Evolutionary conservation across 2,888 invertebrate species (phyloP), one percentile per base, ranked within the genome.

Genomic region (Listrodromus nycthemerus): DNA sequence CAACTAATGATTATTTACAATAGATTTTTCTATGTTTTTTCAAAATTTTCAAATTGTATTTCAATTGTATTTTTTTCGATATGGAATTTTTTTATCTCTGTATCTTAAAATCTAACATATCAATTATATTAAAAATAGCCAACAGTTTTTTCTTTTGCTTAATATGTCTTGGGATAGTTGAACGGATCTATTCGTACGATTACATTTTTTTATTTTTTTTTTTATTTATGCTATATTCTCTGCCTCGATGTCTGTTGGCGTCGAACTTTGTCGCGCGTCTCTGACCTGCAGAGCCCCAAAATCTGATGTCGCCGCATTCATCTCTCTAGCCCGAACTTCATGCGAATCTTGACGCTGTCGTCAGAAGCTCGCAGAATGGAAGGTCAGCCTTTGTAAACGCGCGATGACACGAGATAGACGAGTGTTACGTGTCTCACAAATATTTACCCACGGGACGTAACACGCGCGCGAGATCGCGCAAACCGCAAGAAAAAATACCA

Each of bases 391-490:
- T 37, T 65, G 65, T 65, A 19, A 37, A 65, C 37, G 10, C 65
- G 65, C 65, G 65, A 65, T 65, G 65, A 65, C 65, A 65, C 65
- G 37, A 65, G 65, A 65, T 37, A 65, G 65, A n/a, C 65, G 19
- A 37, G 37, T 37, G 8, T 37, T 33, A 19, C 65, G 37, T 6
- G 37, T 65, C 65, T 65, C n/a, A 65, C 19, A 37, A 10, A 37
- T 16, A 61, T 61, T 55, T 55, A 61, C 27, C 27, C 61, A 21
- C 37, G 6, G 13, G 65, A 37, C 21, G 37, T 37, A 37, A 37
- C 37, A 5, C 37, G 65, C 65, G 33, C 19, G n/a, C n/a, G 19
- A 21, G 10, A 65, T 65, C 65, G 37, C 37, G 37, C 65, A 33
- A 65, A 65, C 33, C 33, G 13, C 33, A 16, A 63, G 7, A 63